Evolutionary conservation across 2,113 vertebrate genomes (phyloP).

Genomic region (Chunga burmeisteri): DNA sequence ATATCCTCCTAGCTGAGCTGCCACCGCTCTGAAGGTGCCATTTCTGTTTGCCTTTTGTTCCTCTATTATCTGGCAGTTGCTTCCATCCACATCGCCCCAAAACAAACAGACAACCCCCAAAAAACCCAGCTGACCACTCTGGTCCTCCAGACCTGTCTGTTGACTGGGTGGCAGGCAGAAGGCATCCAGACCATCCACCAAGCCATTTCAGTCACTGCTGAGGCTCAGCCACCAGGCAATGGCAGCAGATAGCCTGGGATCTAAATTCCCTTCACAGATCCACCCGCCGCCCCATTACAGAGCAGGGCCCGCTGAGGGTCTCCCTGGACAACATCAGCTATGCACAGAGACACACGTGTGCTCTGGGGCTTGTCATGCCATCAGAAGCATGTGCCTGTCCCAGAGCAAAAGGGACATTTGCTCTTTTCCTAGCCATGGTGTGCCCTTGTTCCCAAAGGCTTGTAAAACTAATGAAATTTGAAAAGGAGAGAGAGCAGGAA

Average conservation of each 20-base stretch:
- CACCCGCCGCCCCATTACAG: background rate
- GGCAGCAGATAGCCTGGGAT: background rate
- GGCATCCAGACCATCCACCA: background rate
- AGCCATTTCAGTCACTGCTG: background rate
- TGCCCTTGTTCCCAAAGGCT: background rate
- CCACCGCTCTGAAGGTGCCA: background rate
- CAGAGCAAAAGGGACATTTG: background rate
- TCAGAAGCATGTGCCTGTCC: background rate
- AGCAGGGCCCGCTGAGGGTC: background rate
- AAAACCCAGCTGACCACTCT: background rate
- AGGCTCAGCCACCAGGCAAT: rapidly evolving
- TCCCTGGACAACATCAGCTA: background rate
- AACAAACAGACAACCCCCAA: background rate
- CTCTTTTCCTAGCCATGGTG: background rate
- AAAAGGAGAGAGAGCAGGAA: background rate
- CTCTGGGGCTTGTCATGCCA: background rate
- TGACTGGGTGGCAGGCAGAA: background rate
- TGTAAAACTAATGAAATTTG: background rate
- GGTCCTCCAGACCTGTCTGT: background rate
- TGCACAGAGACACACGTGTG: rapidly evolving
- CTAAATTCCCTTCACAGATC: background rate
- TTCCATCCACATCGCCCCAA: background rate
- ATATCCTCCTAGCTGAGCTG: background rate
- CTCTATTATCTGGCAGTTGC: background rate
- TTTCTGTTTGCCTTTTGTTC: background rate